Percentiles rank a stretch among this genome's conserved stretches.
phyloP scores from a whole-genome alignment of 1,140 invertebrate genomes.

The Bombus impatiens region DNA sequence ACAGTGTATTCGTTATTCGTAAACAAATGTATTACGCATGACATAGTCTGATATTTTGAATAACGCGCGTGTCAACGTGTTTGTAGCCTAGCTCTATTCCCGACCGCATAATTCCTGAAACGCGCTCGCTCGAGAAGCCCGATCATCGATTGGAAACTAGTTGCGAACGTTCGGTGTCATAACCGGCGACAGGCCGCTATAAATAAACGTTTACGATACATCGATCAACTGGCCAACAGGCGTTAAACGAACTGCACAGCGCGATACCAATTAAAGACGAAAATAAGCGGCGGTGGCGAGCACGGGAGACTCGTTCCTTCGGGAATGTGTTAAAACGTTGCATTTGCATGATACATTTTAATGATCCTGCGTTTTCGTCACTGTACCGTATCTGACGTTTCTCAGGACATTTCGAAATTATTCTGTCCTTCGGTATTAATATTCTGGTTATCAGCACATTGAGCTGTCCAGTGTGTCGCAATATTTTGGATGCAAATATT shows the following conservation, averaged over 20 bases:
- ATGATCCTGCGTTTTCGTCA: conserved; percentile 15
- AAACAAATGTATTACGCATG: not conserved
- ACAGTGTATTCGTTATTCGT: not conserved
- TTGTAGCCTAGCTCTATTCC: not conserved
- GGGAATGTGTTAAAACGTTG: conserved; percentile 2
- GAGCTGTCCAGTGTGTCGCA: not conserved
- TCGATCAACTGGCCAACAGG: conserved; percentile 51
- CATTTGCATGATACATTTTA: conserved; percentile 43
- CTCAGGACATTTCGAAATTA: not conserved
- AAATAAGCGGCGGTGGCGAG: conserved; percentile 36
- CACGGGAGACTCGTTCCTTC: not conserved
- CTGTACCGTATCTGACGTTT: not conserved
- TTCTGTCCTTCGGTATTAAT: not conserved
- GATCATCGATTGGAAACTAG: conserved; percentile 46
- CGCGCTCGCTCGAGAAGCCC: conserved; percentile 23
- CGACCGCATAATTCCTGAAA: not conserved
- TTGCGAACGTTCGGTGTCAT: conserved; percentile 46
- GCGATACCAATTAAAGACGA: conserved; percentile 56
- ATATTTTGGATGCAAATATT: not conserved
- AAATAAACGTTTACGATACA: conserved; percentile 56
- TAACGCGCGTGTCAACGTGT: not conserved
- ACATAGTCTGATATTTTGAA: not conserved
- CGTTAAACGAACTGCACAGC: conserved; percentile 54
- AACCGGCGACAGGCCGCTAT: conserved; percentile 48
- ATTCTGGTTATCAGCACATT: not conserved